Base-by-base conservation (phyloP, 2,888 invertebrate genomes). In the Phymatocera aterrima region DNA sequence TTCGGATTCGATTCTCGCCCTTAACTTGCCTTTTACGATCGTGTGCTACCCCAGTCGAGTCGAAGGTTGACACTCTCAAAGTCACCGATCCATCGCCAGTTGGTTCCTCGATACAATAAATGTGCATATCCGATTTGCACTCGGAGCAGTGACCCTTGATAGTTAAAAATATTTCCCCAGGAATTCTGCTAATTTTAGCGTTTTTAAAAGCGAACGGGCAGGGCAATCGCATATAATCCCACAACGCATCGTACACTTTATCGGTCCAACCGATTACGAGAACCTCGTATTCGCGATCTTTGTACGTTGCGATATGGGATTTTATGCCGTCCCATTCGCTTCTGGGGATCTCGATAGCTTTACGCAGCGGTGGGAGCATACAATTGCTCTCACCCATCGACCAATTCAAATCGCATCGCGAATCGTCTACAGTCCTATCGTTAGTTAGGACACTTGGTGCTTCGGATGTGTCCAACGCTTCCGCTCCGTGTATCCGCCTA, bases 161-260 rank as follows among this genome's bases (percentile, higher is more conserved):
- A n/a, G n/a, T n/a, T n/a, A n/a, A n/a, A n/a, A n/a, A n/a, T n/a
- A n/a, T n/a, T 57, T 68, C 78, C 0, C 79, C 78, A 21, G 74
- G 77, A 51, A 48, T 78, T 21, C 57, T 54, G 70, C 78, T 80
- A 5, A 82, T 79, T 60, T 80, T 79, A 0, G 80, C 81, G 40
- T 81, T 79, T 78, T 81, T 83, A n/a, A 82, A 81, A 1, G 78
- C 5, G 21, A 78, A 82, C 0, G 80, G 79, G 46, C 81, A 83
- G 4, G 81, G 83, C n/a, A 83, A 54, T 80, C 80, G 80, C 24
- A 81, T 12, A n/a, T 81, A 24, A 37, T 57, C 61, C 80, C 79
- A 79, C 37, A 81, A 74, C 8, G 65, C 12, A 2, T 79, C 80
- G 28, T 82, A 82, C 10, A 81, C 37, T 3, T 48, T 61, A 18